Evolutionary conservation across 2,888 invertebrate species (phyloP).

Genomic region (Limnephilus lunatus): DNA sequence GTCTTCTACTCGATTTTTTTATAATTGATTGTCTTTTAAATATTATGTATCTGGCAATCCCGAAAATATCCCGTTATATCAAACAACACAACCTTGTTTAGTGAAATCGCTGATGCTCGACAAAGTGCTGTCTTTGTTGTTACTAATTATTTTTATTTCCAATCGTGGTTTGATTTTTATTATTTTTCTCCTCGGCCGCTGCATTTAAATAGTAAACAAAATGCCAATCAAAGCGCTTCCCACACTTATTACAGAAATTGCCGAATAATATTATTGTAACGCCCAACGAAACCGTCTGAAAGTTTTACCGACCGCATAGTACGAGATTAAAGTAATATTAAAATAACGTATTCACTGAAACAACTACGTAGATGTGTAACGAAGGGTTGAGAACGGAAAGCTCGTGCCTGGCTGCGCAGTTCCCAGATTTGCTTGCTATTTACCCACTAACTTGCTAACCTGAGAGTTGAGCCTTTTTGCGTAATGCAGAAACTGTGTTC

Average conservation of each 20-base stretch:
- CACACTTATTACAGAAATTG: neutral
- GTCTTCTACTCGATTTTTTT: neutral
- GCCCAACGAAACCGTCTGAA: neutral
- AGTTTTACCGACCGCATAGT: neutral
- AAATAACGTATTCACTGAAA: neutral
- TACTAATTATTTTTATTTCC: neutral
- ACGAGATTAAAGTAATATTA: neutral
- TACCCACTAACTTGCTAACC: slow-evolving; percentile 21
- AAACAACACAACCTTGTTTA: neutral
- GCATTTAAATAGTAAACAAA: neutral
- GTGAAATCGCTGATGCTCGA: neutral
- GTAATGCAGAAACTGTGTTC: slow-evolving; percentile 46
- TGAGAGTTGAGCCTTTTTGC: slow-evolving; percentile 24
- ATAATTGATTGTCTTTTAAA: no score
- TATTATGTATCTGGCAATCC: neutral
- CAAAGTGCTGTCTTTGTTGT: neutral
- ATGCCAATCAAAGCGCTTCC: neutral
- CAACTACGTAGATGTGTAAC: neutral
- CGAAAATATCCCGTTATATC: neutral
- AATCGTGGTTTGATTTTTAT: neutral
- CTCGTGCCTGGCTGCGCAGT: slow-evolving; percentile 12
- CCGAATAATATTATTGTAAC: neutral
- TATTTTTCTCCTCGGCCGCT: neutral
- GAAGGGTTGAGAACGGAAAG: neutral
- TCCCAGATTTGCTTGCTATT: slow-evolving; percentile 36